Evolutionary conservation across 1,140 invertebrate genomes (phyloP).

Genomic region (Drosophila novamexicana): DNA sequence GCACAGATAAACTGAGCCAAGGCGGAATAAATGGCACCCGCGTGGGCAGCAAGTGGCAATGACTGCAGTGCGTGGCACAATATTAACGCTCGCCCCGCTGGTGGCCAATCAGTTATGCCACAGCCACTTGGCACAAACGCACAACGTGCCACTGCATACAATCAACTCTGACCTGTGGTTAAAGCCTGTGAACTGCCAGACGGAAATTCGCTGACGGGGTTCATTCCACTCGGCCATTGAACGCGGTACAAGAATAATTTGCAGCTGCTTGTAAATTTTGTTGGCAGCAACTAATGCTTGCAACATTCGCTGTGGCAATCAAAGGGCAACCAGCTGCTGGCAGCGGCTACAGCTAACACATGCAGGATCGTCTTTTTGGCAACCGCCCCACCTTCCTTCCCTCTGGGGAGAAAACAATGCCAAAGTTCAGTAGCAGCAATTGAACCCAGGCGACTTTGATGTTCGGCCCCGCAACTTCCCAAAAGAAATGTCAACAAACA

Average conservation of each 20-base stretch:
- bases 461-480: constrained; percentile 32
- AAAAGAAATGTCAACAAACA: constrained; percentile 9
- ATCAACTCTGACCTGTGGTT: constrained; percentile 67
- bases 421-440: constrained; percentile 42
- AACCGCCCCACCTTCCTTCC: neutral
- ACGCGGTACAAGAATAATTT: constrained; percentile 59
- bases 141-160: constrained; percentile 68
- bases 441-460: constrained; percentile 35
- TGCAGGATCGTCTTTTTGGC: constrained; percentile 23
- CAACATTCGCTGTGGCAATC: constrained; percentile 20
- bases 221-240: constrained; percentile 70
- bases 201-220: constrained; percentile 49
- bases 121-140: constrained; percentile 5
- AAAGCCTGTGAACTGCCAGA: constrained; percentile 28
- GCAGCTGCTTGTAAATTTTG: constrained; percentile 49
- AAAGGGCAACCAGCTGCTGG: constrained; percentile 21
- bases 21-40: constrained; percentile 64
- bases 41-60: constrained; percentile 55
- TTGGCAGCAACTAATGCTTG: neutral
- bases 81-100: constrained; percentile 59
- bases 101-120: constrained; percentile 75
- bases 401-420: constrained; percentile 35
- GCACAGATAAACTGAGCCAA: constrained; percentile 36
- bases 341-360: constrained; percentile 7
- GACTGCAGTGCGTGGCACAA: constrained; percentile 60